A percentile compares a stretch with the other conserved stretches of the same genome.
Conservation (phyloP, 2,888 invertebrate genomes). For the Toxonevra muliebris region DNA sequence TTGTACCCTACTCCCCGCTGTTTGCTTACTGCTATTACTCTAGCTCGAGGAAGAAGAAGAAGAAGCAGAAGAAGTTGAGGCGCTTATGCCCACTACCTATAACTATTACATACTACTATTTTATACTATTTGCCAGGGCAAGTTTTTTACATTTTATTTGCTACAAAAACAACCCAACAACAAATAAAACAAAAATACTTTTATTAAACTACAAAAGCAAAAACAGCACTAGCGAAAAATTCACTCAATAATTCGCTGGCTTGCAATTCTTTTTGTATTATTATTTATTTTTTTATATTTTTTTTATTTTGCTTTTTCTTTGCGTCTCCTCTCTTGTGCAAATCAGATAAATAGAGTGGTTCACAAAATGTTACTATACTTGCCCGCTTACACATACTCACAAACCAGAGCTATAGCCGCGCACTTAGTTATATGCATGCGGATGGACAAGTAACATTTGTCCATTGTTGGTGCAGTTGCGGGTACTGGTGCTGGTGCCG, state of each 20-base stretch:
- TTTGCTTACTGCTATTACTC: neutral
- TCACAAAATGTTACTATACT: slow-evolving; percentile 52
- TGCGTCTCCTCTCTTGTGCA: slow-evolving; percentile 34
- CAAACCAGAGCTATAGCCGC: no score
- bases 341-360: slow-evolving; percentile 59
- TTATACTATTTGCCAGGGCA: neutral
- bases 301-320: neutral
- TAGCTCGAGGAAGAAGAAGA: neutral
- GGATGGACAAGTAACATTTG: slow-evolving; percentile 20
- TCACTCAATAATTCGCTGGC: slow-evolving; percentile 56
- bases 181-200: slow-evolving; percentile 3
- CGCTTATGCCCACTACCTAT: neutral
- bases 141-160: neutral
- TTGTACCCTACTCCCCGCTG: neutral
- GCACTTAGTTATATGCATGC: neutral
- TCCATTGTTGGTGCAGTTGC: slow-evolving; percentile 39
- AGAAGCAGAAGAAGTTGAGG: neutral
- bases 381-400: neutral
- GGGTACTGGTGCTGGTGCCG: slow-evolving; percentile 32
- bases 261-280: slow-evolving; percentile 44
- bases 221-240: slow-evolving; percentile 41
- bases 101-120: no score
- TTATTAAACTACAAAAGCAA: slow-evolving; percentile 10
- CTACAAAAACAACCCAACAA: neutral
- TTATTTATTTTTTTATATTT: slow-evolving; percentile 7